Conservation (phyloP, 1,140 invertebrate species). For the Pachyrhynchus sulphureomaculatus region DNA sequence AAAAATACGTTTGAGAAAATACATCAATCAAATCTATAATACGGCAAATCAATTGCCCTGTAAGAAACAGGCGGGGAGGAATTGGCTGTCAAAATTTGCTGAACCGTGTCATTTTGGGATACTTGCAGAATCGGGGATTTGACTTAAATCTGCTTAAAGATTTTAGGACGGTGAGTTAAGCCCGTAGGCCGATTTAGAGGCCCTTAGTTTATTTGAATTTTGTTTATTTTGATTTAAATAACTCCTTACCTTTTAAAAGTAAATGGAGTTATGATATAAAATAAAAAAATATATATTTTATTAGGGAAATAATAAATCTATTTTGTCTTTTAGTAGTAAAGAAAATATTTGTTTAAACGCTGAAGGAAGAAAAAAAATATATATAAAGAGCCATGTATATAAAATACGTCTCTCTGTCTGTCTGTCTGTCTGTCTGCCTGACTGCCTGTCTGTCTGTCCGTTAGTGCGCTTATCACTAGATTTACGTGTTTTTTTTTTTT, state of each 20-base stretch:
- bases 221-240: slow-evolving; percentile 19
- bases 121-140: slow-evolving; percentile 14
- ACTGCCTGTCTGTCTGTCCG: too few relatives aligned
- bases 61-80: slow-evolving; percentile 14
- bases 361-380: too few relatives aligned
- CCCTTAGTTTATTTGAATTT: slow-evolving; percentile 12
- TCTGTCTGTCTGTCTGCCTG: too few relatives aligned
- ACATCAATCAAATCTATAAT: slow-evolving; percentile 19
- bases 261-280: neutral
- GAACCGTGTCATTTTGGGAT: slow-evolving; percentile 13
- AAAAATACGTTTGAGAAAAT: slow-evolving; percentile 4
- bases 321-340: too few relatives aligned
- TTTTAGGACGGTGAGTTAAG: slow-evolving; percentile 13
- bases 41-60: slow-evolving; percentile 15
- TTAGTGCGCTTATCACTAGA: too few relatives aligned
- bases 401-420: too few relatives aligned
- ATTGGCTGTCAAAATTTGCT: slow-evolving; percentile 20
- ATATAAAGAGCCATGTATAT: too few relatives aligned
- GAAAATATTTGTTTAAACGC: too few relatives aligned
- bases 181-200: slow-evolving; percentile 16
- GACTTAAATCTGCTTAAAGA: slow-evolving; percentile 23
- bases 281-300: neutral
- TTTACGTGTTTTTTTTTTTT: too few relatives aligned
- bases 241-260: neutral
- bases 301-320: too few relatives aligned